These are phyloP conservation scores for Anoplolepis gracilipes DNA, from an alignment of 1,140 invertebrate species.

Conservation along the genomic window DNA sequence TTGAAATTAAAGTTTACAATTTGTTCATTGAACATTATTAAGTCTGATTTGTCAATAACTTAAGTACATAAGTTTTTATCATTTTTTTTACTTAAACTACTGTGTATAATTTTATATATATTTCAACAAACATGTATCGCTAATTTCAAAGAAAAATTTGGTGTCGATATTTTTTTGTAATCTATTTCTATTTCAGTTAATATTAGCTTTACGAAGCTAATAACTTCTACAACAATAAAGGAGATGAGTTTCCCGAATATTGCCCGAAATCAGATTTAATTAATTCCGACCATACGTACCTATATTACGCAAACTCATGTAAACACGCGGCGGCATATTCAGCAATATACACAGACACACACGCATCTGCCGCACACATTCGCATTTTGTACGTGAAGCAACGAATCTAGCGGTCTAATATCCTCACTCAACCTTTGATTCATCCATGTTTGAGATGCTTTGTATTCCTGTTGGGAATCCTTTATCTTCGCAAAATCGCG, in stretches of 20 bases:
- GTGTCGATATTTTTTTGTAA: not conserved
- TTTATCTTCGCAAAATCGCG: conserved; percentile 14
- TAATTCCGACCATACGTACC: conserved; percentile 46
- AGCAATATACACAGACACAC: not conserved
- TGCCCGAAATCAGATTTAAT: conserved; percentile 57
- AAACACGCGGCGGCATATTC: conserved; percentile 45
- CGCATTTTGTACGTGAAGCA: conserved; percentile 40
- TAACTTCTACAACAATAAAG: conserved; percentile 14
- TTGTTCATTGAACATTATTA: too few relatives aligned
- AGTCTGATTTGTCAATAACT: too few relatives aligned
- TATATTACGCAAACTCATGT: conserved; percentile 49
- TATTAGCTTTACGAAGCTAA: not conserved
- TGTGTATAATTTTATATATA: not conserved
- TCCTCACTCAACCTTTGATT: conserved; percentile 38
- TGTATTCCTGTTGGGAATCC: conserved; percentile 48
- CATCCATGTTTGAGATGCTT: not conserved
- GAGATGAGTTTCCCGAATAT: conserved; percentile 50
- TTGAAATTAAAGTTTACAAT: too few relatives aligned
- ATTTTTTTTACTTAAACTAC: not conserved
- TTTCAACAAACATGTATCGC: not conserved
- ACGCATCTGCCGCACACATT: not conserved
- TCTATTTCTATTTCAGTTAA: not conserved
- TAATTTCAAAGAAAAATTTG: not conserved
- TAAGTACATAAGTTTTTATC: not conserved
- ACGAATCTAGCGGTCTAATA: conserved; percentile 63